Percentiles rank a stretch among this genome's conserved stretches.
phyloP scores from a whole-genome alignment of 1,140 invertebrate species.

The Drosophila setifemur region DNA sequence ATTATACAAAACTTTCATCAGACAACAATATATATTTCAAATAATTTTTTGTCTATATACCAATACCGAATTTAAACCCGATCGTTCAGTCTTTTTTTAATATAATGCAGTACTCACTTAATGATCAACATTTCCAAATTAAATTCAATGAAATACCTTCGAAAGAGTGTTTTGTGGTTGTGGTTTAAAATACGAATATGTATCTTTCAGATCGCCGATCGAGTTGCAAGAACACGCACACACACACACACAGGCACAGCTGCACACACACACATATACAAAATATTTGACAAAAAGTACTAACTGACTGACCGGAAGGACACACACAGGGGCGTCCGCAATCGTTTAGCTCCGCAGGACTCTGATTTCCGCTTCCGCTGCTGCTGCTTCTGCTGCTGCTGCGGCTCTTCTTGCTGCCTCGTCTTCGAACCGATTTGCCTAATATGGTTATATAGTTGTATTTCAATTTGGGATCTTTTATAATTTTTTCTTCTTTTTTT shows the following conservation, averaged over 20 bases:
- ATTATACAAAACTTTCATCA: too few species aligned
- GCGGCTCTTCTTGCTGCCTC: not conserved
- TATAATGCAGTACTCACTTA: too few species aligned
- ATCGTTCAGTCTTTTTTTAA: too few species aligned
- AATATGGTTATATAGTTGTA: too few species aligned
- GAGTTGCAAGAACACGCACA: not conserved
- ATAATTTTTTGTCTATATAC: too few species aligned
- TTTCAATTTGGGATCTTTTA: too few species aligned
- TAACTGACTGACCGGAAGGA: conserved; percentile 37
- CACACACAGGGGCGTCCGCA: not conserved
- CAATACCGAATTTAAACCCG: too few species aligned
- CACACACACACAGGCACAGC: conserved; percentile 10
- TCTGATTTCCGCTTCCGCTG: not conserved
- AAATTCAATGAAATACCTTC: too few species aligned
- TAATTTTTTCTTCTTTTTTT: not conserved
- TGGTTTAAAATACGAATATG: too few species aligned
- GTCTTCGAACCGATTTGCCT: conserved; percentile 5
- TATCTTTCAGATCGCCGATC: conserved; percentile 1
- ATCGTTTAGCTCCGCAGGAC: conserved; percentile 12
- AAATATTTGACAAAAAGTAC: conserved; percentile 35
- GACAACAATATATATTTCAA: too few species aligned
- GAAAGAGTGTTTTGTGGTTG: too few species aligned
- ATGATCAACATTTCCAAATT: too few species aligned
- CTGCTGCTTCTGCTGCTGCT: not conserved
- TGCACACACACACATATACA: conserved; percentile 5